A percentile compares a stretch with the other conserved stretches of the same genome.
These are phyloP conservation scores for Idaea dimidiata DNA, from an alignment of 2,888 invertebrate species.

Conservation along the genomic window DNA sequence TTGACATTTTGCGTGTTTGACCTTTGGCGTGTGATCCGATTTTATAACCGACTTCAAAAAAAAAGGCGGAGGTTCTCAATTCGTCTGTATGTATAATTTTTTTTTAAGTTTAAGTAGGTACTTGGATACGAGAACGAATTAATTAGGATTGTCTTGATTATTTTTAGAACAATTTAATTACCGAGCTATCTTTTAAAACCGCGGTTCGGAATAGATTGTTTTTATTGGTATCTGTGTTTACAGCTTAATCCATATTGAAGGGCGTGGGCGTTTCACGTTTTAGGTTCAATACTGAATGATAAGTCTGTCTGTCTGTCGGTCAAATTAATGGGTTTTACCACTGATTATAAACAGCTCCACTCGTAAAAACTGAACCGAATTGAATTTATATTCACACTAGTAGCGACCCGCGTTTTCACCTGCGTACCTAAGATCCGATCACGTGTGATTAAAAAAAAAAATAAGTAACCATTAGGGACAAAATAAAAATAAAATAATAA, in stretches of 20 bases:
- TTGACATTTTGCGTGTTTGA: too few species aligned
- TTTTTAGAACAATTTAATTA: not conserved
- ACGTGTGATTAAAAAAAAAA: too few species aligned
- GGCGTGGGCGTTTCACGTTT: not conserved
- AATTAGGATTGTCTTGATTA: not conserved
- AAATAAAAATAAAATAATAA: too few species aligned
- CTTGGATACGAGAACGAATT: not conserved
- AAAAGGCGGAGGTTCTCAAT: too few species aligned
- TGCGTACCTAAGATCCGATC: too few species aligned
- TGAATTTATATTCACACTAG: not conserved
- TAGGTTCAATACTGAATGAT: not conserved
- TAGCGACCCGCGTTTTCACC: too few species aligned
- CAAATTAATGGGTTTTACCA: not conserved
- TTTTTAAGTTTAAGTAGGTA: too few species aligned
- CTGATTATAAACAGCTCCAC: not conserved
- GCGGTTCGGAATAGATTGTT: not conserved
- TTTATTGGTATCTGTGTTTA: not conserved
- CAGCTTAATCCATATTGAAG: not conserved
- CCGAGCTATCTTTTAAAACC: not conserved
- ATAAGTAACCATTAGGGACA: too few species aligned
- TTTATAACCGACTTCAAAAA: too few species aligned
- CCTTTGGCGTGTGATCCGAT: too few species aligned
- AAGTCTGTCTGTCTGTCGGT: not conserved
- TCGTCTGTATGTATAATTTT: too few species aligned
- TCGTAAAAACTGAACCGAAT: not conserved